Percentiles rank a stretch among this genome's conserved stretches.
phyloP scores from a whole-genome alignment of 2,113 vertebrate genomes.

The Gnathonemus longibarbis region DNA sequence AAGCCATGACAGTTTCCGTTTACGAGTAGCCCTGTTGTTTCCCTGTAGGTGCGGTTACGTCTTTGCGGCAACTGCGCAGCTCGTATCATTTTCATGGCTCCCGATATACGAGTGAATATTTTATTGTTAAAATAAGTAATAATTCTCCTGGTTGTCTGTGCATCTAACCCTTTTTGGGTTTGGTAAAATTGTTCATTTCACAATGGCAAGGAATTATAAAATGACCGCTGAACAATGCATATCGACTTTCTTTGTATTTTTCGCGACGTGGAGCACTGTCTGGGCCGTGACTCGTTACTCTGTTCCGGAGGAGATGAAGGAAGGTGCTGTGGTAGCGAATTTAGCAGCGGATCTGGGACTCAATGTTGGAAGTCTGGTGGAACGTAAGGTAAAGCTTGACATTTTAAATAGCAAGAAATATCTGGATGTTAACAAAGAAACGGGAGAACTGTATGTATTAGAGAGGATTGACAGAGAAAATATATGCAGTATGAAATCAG shows the following conservation, averaged over 20 bases:
- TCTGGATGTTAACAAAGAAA: no score
- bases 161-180: background rate
- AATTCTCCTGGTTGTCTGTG: background rate
- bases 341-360: no score
- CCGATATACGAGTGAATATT: background rate
- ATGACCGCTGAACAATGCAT: background rate
- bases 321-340: slow-evolving; percentile 33
- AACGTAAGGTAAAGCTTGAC: no score
- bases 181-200: background rate
- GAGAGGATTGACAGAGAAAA: no score
- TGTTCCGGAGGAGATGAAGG: slow-evolving; percentile 46
- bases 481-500: no score
- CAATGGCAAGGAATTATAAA: background rate
- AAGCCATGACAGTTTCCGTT: slow-evolving; percentile 10
- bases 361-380: no score
- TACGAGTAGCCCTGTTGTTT: background rate
- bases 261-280: background rate
- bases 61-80: background rate
- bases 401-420: no score
- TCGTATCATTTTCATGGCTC: background rate
- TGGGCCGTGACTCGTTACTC: background rate
- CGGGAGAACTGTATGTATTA: no score
- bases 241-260: background rate
- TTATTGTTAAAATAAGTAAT: background rate
- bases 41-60: background rate